Base-by-base conservation (phyloP, 2,797 vertebrate species). In the Syngnathus rostellatus region DNA sequence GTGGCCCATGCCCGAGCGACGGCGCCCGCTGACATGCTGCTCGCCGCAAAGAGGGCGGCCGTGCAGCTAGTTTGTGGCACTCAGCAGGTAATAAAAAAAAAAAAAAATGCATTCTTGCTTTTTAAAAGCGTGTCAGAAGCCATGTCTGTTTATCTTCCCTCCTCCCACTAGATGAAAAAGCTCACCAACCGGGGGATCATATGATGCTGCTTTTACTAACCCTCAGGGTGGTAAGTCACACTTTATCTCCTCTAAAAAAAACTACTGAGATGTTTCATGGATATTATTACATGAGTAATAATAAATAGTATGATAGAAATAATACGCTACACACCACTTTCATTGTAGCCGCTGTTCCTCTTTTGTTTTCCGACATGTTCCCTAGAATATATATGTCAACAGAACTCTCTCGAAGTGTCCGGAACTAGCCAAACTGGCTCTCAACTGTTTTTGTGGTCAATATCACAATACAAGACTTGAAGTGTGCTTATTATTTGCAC, bases 181-280 rank as follows among this genome's bases (percentile, higher is more conserved):
- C 70, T 78, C 81, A 78, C 71, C 75, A 62, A 72, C 76, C 37
- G 64, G 63, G 64, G 67, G 78, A 77, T 89, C 85, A 86, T 84
- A 84, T 86, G 84, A 87, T 86, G 82, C 54, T 76, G 72, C 67
- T 71, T 59, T 77, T 66, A 78, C 72, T 69, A 73, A 62, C 76
- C 85, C 60, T 62, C 69, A 77, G 73, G 77, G 77, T 38, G 85
- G 86, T 89, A 87, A 86, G 87, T 87, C 73, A 77, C 43, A 54
- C 65, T 80, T 79, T 60, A 40, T 5, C 39, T 14, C 39, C 7
- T 45, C 40, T 8, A 23, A 62, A 14, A 61, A 25, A 62, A 25
- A 16, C 9, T 5, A 1, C n/a, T 11, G 53, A 54, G 53, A 54
- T 57, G 25, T 57, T 57, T 57, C 31, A 14, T 61, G 39, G 1